Conservation (phyloP, 1,140 invertebrate genomes). For the Bombus terrestris region DNA sequence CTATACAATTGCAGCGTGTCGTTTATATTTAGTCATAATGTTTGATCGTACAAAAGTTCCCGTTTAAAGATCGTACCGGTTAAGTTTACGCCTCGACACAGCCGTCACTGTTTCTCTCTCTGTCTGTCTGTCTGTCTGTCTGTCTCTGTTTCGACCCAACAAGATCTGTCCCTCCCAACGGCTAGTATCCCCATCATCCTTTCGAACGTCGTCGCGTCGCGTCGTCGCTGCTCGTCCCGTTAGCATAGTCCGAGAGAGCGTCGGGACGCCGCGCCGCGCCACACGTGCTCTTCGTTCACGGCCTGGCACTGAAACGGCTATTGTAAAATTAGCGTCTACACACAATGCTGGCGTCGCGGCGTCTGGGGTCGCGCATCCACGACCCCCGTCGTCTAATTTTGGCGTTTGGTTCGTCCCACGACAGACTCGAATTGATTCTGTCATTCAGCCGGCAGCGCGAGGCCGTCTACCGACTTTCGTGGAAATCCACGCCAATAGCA, state of each 20-base stretch:
- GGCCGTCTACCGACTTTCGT: slow-evolving; percentile 54
- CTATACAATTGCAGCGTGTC: slow-evolving; percentile 9
- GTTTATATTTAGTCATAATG: slow-evolving; percentile 63
- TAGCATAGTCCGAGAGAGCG: slow-evolving; percentile 50
- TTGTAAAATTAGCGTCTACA: slow-evolving; percentile 82
- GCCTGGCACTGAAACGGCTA: slow-evolving; percentile 69
- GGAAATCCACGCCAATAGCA: slow-evolving; percentile 54
- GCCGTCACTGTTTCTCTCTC: background rate
- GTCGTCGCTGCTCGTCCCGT: slow-evolving; percentile 42
- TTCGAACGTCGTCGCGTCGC: slow-evolving; percentile 17
- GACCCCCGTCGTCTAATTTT: slow-evolving; percentile 79
- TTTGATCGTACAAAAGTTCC: slow-evolving; percentile 36
- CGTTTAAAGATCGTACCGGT: slow-evolving; percentile 36
- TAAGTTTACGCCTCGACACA: slow-evolving; percentile 34
- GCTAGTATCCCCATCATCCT: slow-evolving; percentile 1
- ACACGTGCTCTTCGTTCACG: slow-evolving; percentile 67
- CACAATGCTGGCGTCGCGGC: slow-evolving; percentile 81
- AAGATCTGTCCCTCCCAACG: background rate
- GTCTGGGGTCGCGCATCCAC: slow-evolving; percentile 79
- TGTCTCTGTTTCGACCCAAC: background rate
- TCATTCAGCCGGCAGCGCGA: slow-evolving; percentile 53
- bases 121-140: background rate
- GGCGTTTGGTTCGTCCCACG: slow-evolving; percentile 58
- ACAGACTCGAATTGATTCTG: slow-evolving; percentile 62
- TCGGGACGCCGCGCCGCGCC: slow-evolving; percentile 65